Conservation (phyloP, 30 jellyfish, hydroid and myxozoan genomes). For the Aurelia aurita region DNA sequence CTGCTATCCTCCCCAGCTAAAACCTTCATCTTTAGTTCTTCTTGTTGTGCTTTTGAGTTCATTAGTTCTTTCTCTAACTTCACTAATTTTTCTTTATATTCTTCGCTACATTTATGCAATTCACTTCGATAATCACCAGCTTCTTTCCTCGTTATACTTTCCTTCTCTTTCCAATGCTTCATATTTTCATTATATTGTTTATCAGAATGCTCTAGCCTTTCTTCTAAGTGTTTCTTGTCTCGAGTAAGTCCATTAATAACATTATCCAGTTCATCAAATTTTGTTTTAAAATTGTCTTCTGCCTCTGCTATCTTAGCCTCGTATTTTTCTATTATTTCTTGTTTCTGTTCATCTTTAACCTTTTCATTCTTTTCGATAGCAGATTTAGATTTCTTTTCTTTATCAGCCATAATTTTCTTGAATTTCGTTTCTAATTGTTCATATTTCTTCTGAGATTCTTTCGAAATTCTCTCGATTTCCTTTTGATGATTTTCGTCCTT, state of each 20-base stretch:
- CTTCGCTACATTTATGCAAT: conserved; percentile 19
- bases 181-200: conserved; percentile 32
- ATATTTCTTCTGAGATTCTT: conserved; percentile 28
- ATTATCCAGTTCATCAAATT: conserved; percentile 35
- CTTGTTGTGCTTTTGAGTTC: conserved; percentile 33
- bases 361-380: conserved; percentile 4
- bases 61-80: conserved; percentile 47
- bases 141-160: conserved; percentile 3
- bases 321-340: neutral
- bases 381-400: conserved; percentile 49
- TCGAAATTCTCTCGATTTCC: conserved; percentile 33
- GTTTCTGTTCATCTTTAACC: conserved; percentile 8
- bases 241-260: neutral
- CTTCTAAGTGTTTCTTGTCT: conserved; percentile 24
- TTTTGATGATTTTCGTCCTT: conserved; percentile 26
- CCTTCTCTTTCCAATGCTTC: conserved; percentile 56
- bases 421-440: conserved; percentile 58
- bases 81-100: conserved; percentile 23
- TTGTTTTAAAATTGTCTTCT: conserved; percentile 29
- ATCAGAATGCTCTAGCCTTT: conserved; percentile 11
- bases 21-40: conserved; percentile 61
- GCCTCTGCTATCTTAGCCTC: conserved; percentile 39
- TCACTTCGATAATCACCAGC: conserved; percentile 16
- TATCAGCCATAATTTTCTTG: conserved; percentile 61
- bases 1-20: conserved; percentile 64